Evolutionary conservation across 1,140 invertebrate genomes (phyloP).

Genomic region (Brachionus koreanus): DNA sequence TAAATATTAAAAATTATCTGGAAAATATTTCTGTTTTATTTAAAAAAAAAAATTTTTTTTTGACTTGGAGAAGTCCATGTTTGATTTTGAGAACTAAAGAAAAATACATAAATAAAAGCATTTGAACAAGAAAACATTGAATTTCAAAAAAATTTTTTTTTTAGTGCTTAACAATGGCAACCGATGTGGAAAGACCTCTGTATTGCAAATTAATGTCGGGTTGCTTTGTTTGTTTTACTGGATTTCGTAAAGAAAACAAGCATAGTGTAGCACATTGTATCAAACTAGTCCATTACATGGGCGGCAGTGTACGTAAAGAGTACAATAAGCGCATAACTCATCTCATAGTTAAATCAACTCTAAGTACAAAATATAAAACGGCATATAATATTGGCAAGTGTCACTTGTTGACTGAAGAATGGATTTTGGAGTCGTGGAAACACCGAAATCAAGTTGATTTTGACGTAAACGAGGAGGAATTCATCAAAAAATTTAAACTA

Average conservation of each 20-base stretch:
- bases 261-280: conserved; percentile 24
- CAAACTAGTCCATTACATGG: conserved; percentile 80
- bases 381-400: conserved; percentile 76
- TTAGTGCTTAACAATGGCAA: conserved; percentile 32
- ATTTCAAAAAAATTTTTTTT: not conserved
- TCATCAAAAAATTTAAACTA: conserved; percentile 66
- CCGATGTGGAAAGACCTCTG: conserved; percentile 27
- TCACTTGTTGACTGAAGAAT: conserved; percentile 78
- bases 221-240: conserved; percentile 37
- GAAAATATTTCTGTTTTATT: not conserved
- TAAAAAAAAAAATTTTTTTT: not conserved
- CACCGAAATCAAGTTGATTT: conserved; percentile 66
- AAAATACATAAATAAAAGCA: too few species aligned
- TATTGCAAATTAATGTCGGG: conserved; percentile 36
- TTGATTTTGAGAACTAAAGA: too few species aligned
- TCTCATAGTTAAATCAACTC: conserved; percentile 77
- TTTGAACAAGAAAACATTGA: too few species aligned
- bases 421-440: conserved; percentile 80
- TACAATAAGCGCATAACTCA: conserved; percentile 81
- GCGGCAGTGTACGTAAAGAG: conserved; percentile 83
- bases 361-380: conserved; percentile 75
- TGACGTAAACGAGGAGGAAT: conserved; percentile 65
- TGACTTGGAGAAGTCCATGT: too few species aligned
- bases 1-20: not conserved
- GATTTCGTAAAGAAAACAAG: conserved; percentile 38